Evolutionary conservation across 2,888 invertebrate genomes (phyloP).

Genomic region (Napeogenes inachia): DNA sequence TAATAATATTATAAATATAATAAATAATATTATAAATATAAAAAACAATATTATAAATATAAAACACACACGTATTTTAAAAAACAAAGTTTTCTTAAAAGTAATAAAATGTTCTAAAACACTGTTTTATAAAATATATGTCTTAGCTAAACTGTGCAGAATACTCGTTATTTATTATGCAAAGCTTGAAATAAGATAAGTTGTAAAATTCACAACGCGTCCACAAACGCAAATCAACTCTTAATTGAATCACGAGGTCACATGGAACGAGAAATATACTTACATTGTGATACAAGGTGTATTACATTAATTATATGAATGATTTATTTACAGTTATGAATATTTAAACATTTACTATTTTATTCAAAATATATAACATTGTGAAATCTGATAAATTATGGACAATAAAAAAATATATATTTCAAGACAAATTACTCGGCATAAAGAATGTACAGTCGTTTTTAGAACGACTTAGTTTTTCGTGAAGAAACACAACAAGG

Average conservation of each 20-base stretch:
- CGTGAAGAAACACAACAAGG: conserved; percentile 26
- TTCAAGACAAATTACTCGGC: conserved; percentile 12
- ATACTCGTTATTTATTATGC: not conserved
- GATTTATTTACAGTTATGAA: not conserved
- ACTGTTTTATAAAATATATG: too few relatives aligned
- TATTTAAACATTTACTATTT: too few relatives aligned
- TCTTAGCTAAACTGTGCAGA: too few relatives aligned
- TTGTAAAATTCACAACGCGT: not conserved
- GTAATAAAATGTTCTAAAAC: too few relatives aligned
- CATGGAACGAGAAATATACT: not conserved
- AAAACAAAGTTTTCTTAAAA: too few relatives aligned
- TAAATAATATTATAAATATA: too few relatives aligned
- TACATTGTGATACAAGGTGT: not conserved
- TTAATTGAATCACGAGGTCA: not conserved
- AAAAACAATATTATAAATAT: too few relatives aligned
- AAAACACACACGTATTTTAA: too few relatives aligned
- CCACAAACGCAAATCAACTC: conserved; percentile 1
- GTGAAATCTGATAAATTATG: not conserved
- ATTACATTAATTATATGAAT: not conserved
- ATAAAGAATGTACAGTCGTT: conserved; percentile 28
- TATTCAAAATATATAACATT: not conserved
- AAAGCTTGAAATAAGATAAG: not conserved
- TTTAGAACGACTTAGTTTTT: conserved; percentile 15
- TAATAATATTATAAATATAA: too few relatives aligned
- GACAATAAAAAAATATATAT: conserved; percentile 10